A percentile compares a stretch with the other conserved stretches of the same genome.
phyloP scores from a whole-genome alignment of 35 echinoderm and acorn worm genomes.

The Heliocidaris erythrogramma region DNA sequence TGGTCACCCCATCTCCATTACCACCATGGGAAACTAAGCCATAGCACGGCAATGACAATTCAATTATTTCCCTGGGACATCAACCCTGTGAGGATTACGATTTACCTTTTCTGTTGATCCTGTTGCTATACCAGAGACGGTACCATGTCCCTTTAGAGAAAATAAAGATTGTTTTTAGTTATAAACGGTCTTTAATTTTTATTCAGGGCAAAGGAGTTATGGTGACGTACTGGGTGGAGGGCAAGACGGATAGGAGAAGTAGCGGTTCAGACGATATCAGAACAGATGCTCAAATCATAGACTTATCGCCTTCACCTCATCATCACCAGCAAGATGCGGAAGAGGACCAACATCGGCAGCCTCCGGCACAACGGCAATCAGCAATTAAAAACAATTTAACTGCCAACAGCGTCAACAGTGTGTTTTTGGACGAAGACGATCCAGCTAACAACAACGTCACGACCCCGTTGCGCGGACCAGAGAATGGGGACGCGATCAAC shows the following conservation, averaged over 20 bases:
- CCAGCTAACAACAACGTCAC: slow-evolving; percentile 14
- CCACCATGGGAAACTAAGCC: too few relatives aligned
- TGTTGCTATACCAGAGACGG: too few relatives aligned
- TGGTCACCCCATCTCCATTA: too few relatives aligned
- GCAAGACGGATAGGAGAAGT: slow-evolving; percentile 47
- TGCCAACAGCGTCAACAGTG: slow-evolving; percentile 40
- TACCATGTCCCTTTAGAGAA: too few relatives aligned
- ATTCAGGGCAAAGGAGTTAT: slow-evolving; percentile 94
- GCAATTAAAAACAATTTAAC: slow-evolving; percentile 28
- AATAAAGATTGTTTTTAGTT: too few relatives aligned
- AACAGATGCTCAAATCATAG: background rate
- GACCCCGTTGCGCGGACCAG: background rate
- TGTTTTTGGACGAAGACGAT: slow-evolving; percentile 29
- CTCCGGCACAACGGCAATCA: background rate
- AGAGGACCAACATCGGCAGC: background rate
- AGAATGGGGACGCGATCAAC: slow-evolving; percentile 43
- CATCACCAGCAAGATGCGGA: background rate
- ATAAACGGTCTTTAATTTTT: background rate
- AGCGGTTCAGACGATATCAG: background rate
- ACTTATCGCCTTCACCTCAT: background rate
- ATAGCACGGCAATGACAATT: too few relatives aligned
- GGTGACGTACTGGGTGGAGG: slow-evolving; percentile 90
- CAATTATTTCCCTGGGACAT: too few relatives aligned
- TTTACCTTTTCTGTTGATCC: too few relatives aligned
- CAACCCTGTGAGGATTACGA: too few relatives aligned